phyloP scores from a whole-genome alignment of 1,140 invertebrate species.

The Platorchestia sp. region DNA sequence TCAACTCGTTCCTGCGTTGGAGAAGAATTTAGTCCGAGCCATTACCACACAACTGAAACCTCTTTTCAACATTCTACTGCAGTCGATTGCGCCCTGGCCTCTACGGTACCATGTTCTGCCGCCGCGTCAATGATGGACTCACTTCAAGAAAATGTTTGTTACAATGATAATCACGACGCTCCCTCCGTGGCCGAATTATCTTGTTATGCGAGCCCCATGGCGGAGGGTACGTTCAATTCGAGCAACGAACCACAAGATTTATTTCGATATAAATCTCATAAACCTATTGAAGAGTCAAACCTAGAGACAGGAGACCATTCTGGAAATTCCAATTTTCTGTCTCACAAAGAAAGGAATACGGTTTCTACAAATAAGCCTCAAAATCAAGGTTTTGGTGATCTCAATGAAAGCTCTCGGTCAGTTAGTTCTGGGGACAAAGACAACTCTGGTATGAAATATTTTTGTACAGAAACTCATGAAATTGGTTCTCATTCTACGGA shows the following conservation, averaged over 20 bases:
- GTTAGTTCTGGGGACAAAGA: not conserved
- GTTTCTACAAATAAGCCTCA: not conserved
- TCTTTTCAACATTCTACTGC: not conserved
- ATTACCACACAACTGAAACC: not conserved
- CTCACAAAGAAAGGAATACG: not conserved
- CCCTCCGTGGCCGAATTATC: not conserved
- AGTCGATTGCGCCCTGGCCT: not conserved
- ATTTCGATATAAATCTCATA: not conserved
- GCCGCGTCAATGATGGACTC: not conserved
- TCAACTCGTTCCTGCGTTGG: not conserved
- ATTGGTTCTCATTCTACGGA: not conserved
- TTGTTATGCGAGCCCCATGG: not conserved
- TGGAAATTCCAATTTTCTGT: not conserved
- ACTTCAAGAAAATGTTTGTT: not conserved
- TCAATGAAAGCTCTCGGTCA: not conserved
- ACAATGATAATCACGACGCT: not conserved
- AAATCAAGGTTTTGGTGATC: not conserved
- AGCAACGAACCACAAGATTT: not conserved
- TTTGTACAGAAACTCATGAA: not conserved
- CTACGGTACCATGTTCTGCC: not conserved
- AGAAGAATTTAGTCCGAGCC: not conserved
- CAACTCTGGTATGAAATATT: not conserved
- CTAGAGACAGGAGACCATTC: not conserved
- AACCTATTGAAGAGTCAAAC: not conserved
- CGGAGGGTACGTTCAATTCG: not conserved